Evolutionary conservation across 1,140 invertebrate genomes (phyloP).

Genomic region (Brachionus calyciflorus): DNA sequence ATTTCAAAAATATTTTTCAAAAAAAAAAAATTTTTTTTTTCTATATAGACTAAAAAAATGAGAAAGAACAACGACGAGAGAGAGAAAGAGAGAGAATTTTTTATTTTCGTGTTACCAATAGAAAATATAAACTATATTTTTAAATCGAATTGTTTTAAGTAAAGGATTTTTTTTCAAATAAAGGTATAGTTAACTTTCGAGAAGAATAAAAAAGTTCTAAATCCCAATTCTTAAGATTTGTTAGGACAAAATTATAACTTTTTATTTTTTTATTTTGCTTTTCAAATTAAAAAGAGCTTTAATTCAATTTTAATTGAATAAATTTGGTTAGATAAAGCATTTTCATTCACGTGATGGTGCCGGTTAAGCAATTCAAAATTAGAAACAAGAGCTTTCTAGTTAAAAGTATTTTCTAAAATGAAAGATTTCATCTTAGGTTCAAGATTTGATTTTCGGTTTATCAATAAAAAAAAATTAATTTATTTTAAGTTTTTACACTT

Average conservation of each 20-base stretch:
- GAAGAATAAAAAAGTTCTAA: not conserved
- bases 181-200: not conserved
- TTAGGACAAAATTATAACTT: not conserved
- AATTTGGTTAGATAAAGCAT: no score
- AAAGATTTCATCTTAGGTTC: no score
- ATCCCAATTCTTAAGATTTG: not conserved
- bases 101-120: conserved; percentile 34
- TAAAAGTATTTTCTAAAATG: no score
- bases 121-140: conserved; percentile 31
- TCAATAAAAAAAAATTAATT: no score
- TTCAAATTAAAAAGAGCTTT: not conserved
- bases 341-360: no score
- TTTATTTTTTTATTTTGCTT: not conserved
- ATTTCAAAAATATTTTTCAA: not conserved
- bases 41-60: conserved; percentile 1
- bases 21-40: not conserved
- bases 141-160: no score
- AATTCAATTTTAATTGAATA: no score
- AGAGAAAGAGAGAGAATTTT: not conserved
- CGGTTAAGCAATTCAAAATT: no score
- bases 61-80: not conserved
- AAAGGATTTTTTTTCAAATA: not conserved
- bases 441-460: no score
- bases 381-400: no score
- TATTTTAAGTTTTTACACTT: no score